Base-by-base conservation (phyloP, 1,140 invertebrate genomes). In the Ceratosolen solmsi region DNA sequence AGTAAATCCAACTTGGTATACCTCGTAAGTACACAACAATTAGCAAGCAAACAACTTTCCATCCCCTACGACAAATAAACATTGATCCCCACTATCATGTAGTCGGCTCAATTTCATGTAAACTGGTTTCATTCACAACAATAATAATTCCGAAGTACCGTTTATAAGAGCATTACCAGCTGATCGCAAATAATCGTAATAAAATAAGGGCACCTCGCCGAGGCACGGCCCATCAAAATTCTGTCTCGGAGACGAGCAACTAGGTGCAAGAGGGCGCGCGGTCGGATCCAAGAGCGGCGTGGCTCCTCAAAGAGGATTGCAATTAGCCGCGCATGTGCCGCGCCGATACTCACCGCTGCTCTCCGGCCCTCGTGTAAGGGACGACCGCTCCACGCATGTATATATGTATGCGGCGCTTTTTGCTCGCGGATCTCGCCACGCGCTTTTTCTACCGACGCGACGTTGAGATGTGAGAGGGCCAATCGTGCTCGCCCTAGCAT, bases 321-420 rank as follows among this genome's bases (percentile, higher is more conserved):
- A 83, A 83, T 83, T 83, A 83, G 76, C 82, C 70, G 82, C 71
- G 76, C 82, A 79, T 79, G 82, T 79, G 77, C 82, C 75, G 68
- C 68, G 38, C 49, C 58, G 33, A 17, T 3, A 15, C 9, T 11
- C 51, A 15, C 20, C 22, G 56, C 20, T 41, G 3, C 63, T 38
- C 63, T 17, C 33, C 1, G 33, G 9, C 33, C 17, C 33, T 20
- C 5, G 27, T 17, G 60, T 3, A 20, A 63, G 25, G 60, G 25
- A 60, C 22, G 25, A 1, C 60, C n/a, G 60, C 9, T 63, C n/a
- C 30, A 20, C 33, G 33, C 20, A 22, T 68, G 33, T 46, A 46
- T 33, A 60, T 27, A 27, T 27, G 56, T 27, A 60, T 60, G 36
- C 0, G 8, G 49, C 58, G 27, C 65, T 79, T 79, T 79, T 79